These are phyloP conservation scores for Agrilus planipennis DNA, from an alignment of 1,140 invertebrate species.

Conservation along the genomic window DNA sequence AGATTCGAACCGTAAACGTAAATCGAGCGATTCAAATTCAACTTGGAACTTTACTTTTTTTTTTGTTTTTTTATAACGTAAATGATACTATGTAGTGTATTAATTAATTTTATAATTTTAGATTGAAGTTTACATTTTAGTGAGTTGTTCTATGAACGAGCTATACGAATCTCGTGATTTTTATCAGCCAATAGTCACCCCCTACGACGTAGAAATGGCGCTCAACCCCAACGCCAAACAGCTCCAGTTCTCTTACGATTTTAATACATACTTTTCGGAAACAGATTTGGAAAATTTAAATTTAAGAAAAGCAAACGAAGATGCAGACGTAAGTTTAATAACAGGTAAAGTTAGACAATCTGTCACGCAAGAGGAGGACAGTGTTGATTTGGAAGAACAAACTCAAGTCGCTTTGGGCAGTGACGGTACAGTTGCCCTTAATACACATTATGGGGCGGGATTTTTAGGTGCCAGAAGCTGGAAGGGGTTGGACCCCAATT, in stretches of 20 bases:
- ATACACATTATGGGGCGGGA: conserved; percentile 41
- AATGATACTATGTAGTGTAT: no score
- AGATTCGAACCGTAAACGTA: no score
- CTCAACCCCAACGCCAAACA: conserved; percentile 44
- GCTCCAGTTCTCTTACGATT: conserved; percentile 32
- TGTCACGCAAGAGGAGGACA: conserved; percentile 22
- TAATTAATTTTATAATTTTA: conserved; percentile 36
- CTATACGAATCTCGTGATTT: conserved; percentile 76
- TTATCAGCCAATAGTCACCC: conserved; percentile 80
- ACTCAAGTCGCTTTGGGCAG: conserved; percentile 29
- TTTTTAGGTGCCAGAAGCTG: conserved; percentile 52
- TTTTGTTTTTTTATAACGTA: no score
- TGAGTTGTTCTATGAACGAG: conserved; percentile 81
- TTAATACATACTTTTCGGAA: conserved; percentile 33
- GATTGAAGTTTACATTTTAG: conserved; percentile 82
- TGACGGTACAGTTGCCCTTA: conserved; percentile 33
- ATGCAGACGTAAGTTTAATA: conserved; percentile 55
- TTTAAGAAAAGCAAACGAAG: not conserved
- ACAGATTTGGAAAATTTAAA: conserved; percentile 11
- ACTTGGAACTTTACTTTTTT: no score
- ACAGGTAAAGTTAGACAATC: conserved; percentile 47
- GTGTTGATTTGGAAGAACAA: conserved; percentile 17
- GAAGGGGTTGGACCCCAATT: conserved; percentile 60
- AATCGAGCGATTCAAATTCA: no score
- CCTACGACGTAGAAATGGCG: conserved; percentile 86